Conservation (phyloP, 2,113 vertebrate species). For the Hippotragus niger region DNA sequence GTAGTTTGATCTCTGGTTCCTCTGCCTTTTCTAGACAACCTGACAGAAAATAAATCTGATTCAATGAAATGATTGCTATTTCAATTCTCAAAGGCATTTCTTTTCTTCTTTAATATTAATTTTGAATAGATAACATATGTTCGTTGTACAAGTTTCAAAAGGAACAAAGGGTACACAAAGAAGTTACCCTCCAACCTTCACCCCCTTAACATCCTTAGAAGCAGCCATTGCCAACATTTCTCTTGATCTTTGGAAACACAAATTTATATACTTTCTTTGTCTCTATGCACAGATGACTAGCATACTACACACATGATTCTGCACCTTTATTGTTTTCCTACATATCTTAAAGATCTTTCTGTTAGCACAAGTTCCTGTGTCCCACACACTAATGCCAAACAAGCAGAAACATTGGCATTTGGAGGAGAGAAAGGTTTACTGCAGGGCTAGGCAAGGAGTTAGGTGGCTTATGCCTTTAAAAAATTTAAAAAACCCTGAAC, state of each 20-base stretch:
- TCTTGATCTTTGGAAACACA: not conserved
- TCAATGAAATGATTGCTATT: not conserved
- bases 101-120: not conserved
- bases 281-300: not conserved
- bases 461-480: not conserved
- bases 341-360: not conserved
- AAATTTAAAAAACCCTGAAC: rapidly evolving
- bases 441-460: not conserved
- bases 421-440: not conserved
- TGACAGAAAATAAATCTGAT: not conserved
- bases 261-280: not conserved
- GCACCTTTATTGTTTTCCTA: not conserved
- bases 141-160: not conserved
- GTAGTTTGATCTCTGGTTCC: not conserved
- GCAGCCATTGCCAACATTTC: not conserved
- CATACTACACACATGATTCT: not conserved
- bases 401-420: not conserved
- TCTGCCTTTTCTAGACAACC: not conserved
- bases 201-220: not conserved
- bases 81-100: not conserved
- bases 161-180: not conserved
- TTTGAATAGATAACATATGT: not conserved
- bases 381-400: not conserved
- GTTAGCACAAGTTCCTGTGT: not conserved
- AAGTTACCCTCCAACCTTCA: no score